phyloP scores from a whole-genome alignment of 2,113 vertebrate genomes.

The Glaucomys volans region DNA sequence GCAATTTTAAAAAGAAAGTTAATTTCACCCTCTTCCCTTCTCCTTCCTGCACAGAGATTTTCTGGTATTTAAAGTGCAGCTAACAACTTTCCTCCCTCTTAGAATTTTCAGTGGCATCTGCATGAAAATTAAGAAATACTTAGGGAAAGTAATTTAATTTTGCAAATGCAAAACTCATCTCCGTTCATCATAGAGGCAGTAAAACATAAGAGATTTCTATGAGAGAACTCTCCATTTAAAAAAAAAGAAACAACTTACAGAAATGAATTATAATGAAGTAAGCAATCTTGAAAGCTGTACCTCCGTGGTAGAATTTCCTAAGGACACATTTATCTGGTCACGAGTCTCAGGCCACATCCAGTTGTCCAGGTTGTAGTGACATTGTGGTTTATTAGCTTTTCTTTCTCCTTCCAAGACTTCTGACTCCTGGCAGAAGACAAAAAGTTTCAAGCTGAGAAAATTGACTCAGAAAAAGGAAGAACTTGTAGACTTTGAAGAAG shows the following conservation, averaged over 20 bases:
- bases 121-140: slow-evolving; percentile 82
- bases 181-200: slow-evolving; percentile 73
- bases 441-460: slow-evolving; percentile 57
- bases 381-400: background rate
- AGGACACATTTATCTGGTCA: background rate
- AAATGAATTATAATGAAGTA: slow-evolving; percentile 69
- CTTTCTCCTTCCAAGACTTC: background rate
- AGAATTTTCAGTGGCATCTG: slow-evolving; percentile 79
- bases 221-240: slow-evolving; percentile 55
- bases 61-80: slow-evolving; percentile 79
- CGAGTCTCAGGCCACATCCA: background rate
- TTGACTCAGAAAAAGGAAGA: background rate
- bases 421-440: slow-evolving; percentile 11
- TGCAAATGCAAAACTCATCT: slow-evolving; percentile 78
- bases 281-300: slow-evolving; percentile 27
- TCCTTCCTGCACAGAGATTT: slow-evolving; percentile 59
- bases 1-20: slow-evolving; percentile 68
- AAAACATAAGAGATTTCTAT: slow-evolving; percentile 77
- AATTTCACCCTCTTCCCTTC: slow-evolving; percentile 58
- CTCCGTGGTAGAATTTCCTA: background rate
- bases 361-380: background rate
- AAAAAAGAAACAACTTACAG: background rate
- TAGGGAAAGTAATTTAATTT: slow-evolving; percentile 82
- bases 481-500: slow-evolving; percentile 30
- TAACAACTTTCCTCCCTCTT: slow-evolving; percentile 72